Evolutionary conservation across 2,797 vertebrate genomes (phyloP), one percentile per base, ranked within the genome.

Genomic region (Chloroceryle amazona): DNA sequence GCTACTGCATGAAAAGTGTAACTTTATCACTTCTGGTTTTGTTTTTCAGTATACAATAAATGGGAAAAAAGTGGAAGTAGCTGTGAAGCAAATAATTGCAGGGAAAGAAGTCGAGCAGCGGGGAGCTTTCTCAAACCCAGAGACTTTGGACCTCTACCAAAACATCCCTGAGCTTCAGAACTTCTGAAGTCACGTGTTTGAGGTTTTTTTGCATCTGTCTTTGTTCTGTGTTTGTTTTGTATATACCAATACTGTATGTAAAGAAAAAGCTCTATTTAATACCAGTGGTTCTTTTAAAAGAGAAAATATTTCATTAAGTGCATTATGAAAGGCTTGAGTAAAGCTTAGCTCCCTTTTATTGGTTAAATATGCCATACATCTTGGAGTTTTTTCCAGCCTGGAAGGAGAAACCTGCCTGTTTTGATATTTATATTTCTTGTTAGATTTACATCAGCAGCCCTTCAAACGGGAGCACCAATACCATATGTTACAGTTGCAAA

Each of bases 41-140:
- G 93, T 93, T 84, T 86, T 96, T 52, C 98, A 99, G 99, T 99
- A 99, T 93, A 99, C 99, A 5, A 98, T 99, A 97, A 99, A 99
- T 5, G 99, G 99, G 18, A 99, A 99, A 97, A 99, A 99, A 94
- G 99, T 99, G 91, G 99, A 99, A 97, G 99, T 99, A 91, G 99
- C 99, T 0, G 99, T 99, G 94, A 99, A 99, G 86, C 99, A 99
- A 97, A 97, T 99, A 90, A 98, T 99, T 15, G 99, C 99, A 0
- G 99, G 99, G 11, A 99, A 98, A 81, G 98, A 99, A 22, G 99
- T 99, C 81, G 96, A 98, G 14, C 99, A 99, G 49, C 98, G 98
- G 3, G 99, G 99, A 21, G 98, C 99, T 6, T 99, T 99, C 98
- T 99, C 99, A 81, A 99, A 99, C 97, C 99, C 99, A 0, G 99